Conservation (phyloP, 2,797 vertebrate genomes). For the Tokudaia tokunoshimensis region DNA sequence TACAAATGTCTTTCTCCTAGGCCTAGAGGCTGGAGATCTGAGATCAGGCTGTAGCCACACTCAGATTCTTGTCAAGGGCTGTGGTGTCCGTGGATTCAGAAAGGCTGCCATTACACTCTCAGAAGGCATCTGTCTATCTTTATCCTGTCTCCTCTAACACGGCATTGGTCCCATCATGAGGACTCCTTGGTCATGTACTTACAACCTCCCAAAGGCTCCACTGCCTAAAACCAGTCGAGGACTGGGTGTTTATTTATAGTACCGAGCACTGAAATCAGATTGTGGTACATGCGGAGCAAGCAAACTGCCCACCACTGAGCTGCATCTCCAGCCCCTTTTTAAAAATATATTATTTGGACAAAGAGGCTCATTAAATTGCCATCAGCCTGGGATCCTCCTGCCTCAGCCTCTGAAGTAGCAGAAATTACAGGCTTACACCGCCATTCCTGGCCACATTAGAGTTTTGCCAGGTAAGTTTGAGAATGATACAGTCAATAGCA, state of each 20-base stretch:
- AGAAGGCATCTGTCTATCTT: not conserved
- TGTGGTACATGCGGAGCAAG: not conserved
- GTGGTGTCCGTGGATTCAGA: not conserved
- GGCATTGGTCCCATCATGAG: not conserved
- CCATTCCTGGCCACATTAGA: not conserved
- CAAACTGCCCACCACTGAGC: not conserved
- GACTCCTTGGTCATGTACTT: not conserved
- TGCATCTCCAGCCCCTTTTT: not conserved
- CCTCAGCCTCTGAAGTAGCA: not conserved
- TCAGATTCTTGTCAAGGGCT: not conserved
- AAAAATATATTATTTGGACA: not conserved
- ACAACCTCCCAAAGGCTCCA: not conserved
- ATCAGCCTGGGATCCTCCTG: not conserved
- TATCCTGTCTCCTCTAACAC: not conserved
- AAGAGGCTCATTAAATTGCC: not conserved
- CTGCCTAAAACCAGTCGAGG: not conserved
- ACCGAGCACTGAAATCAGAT: not conserved
- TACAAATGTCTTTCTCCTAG: not conserved
- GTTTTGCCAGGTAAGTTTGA: not conserved
- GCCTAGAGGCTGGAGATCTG: not conserved
- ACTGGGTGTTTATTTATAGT: not conserved
- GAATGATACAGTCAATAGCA: not conserved
- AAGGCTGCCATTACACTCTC: not conserved
- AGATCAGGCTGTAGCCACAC: not conserved
- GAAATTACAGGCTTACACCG: not conserved